Base-by-base conservation (phyloP, 2,888 invertebrate species). In the Leptinotarsa haldemani region DNA sequence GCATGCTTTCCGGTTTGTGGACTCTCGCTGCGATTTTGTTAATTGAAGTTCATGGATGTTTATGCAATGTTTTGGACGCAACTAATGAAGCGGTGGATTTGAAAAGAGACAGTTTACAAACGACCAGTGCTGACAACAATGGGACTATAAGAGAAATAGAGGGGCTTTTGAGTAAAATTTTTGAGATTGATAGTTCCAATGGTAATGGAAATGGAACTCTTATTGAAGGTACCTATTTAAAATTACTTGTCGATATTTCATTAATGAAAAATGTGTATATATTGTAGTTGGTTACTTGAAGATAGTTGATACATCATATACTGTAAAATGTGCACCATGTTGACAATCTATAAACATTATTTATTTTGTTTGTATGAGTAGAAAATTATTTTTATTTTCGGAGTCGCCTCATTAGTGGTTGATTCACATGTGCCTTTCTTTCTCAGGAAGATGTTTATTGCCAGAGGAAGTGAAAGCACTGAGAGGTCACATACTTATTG, bases 141-240 rank as follows among this genome's bases (percentile, higher is more conserved):
- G 65, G 58, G 47, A 65, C 69, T 65, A 30, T 9, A 7, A 53
- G 13, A 9, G 66, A 46, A n/a, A 56, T 56, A 7, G 5, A 25
- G 53, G 20, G 5, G 1, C 20, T 56, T 16, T 7, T 56, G 4
- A 46, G 46, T 53, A 46, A 56, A 40, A 47, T 56, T 22, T 20
- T 56, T 20, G 58, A 15, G 16, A 18, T n/a, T 7, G 65, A 67
- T n/a, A 30, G 12, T 30, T 15, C 4, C 9, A 18, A 18, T n/a
- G 46, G 30, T 13, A 18, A n/a, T n/a, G 56, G 30, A 18, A 68
- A 68, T 68, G 22, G 18, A 56, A 53, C 56, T 46, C 7, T 46
- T 15, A 16, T 68, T 58, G 68, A 56, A 68, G 68, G 68, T 68
- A n/a, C n/a, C n/a, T n/a, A 68, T 50, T 16, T 16, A 4, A 25